Evolutionary conservation across 92 coral and sea anemone genomes (phyloP).

Genomic region (Epizoanthus ramosus): DNA sequence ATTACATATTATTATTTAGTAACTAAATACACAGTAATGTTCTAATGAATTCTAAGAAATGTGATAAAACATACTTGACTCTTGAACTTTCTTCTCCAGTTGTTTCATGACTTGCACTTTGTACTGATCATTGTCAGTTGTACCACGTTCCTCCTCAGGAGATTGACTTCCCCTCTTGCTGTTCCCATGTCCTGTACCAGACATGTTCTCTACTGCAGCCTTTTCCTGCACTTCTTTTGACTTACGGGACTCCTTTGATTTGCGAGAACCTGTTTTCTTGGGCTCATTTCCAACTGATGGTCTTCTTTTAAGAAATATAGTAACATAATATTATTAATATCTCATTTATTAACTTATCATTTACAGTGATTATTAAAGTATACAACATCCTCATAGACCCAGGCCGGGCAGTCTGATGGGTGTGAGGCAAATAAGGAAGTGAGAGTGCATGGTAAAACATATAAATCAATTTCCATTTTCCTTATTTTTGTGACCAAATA

Average conservation of each 20-base stretch:
- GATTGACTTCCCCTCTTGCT: background rate
- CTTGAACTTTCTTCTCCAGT: constrained; percentile 81
- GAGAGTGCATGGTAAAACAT: too few species aligned
- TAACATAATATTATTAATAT: background rate
- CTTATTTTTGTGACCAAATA: too few species aligned
- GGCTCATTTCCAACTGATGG: constrained; percentile 23
- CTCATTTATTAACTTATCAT: background rate
- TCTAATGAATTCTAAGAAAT: too few species aligned
- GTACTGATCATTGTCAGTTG: constrained; percentile 18
- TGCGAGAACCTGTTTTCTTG: constrained; percentile 13
- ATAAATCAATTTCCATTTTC: too few species aligned
- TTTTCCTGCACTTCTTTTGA: background rate
- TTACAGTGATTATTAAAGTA: background rate
- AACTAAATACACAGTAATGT: too few species aligned
- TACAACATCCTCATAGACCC: background rate
- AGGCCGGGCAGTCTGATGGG: too few species aligned
- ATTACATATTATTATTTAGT: too few species aligned
- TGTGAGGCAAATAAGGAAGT: too few species aligned
- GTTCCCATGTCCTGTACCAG: background rate
- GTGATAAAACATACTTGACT: constrained; percentile 62
- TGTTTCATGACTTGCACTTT: constrained; percentile 68
- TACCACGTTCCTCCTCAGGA: background rate
- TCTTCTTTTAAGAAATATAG: background rate
- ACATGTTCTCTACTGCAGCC: background rate
- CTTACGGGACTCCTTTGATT: background rate